phyloP scores from a whole-genome alignment of 2,797 vertebrate genomes.

The Centroberyx gerrardi region DNA sequence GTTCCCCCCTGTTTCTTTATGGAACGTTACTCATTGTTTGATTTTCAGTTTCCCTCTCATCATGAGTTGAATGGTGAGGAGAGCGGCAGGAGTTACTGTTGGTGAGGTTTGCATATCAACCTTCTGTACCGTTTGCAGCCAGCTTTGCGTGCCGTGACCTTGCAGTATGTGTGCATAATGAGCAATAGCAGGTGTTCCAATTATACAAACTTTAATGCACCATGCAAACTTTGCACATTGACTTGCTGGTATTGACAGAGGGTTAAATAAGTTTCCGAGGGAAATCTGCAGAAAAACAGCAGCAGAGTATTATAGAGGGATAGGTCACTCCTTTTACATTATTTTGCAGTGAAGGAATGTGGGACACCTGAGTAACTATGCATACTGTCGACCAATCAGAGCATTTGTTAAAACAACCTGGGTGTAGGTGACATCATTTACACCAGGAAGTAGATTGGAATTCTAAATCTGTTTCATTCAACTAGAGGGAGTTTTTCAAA shows the following conservation, averaged over 20 bases:
- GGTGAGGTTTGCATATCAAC: not conserved
- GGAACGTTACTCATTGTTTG: not conserved
- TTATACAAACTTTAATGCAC: slow-evolving; percentile 1
- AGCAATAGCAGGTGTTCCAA: slow-evolving; percentile 21
- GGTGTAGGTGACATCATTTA: no score
- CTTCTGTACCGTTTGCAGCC: not conserved
- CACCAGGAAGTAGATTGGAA: no score
- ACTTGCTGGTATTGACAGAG: slow-evolving; percentile 2
- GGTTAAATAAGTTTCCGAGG: not conserved
- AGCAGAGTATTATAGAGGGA: no score
- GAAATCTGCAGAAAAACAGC: not conserved
- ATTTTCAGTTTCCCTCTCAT: not conserved
- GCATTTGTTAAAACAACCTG: no score
- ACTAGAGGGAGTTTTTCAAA: no score
- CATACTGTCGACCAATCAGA: no score
- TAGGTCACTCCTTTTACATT: no score
- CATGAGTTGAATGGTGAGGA: no score
- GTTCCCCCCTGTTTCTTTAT: not conserved
- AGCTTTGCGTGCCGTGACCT: slow-evolving; percentile 33
- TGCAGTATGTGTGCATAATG: slow-evolving; percentile 32
- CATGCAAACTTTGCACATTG: not conserved
- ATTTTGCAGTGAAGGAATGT: no score
- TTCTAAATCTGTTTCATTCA: no score
- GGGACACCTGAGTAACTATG: no score
- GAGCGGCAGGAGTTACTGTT: no score